Percentiles rank a stretch among this genome's conserved stretches.
Conservation (phyloP, 2,888 invertebrate genomes). For the Drosophila prostipennis region DNA sequence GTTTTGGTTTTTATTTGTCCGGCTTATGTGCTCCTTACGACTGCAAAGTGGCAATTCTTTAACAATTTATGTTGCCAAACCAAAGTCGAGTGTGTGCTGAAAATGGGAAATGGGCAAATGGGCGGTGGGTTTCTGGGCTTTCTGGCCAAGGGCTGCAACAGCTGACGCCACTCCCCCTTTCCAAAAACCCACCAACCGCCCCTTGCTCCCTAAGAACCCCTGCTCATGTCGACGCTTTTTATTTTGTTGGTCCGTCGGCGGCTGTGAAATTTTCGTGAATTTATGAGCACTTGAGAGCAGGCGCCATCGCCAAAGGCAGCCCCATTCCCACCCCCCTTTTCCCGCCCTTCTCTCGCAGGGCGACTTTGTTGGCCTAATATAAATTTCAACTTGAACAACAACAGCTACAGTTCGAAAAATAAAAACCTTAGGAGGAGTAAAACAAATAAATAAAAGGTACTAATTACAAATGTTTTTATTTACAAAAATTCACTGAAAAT, state of each 20-base stretch:
- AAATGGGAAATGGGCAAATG: constrained; percentile 1
- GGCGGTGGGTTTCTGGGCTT: not conserved
- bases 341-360: constrained; percentile 21
- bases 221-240: constrained; percentile 45
- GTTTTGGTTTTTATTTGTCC: constrained; percentile 71
- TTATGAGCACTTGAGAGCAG: constrained; percentile 81
- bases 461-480: no score
- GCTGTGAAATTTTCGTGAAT: constrained; percentile 80
- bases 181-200: not conserved
- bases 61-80: constrained; percentile 78
- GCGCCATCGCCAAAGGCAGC: constrained; percentile 64
- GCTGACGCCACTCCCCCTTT: constrained; percentile 57
- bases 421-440: not conserved
- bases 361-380: constrained; percentile 78
- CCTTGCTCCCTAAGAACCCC: not conserved
- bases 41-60: constrained; percentile 81
- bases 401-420: constrained; percentile 21
- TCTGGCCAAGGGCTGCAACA: constrained; percentile 55
- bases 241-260: constrained; percentile 70
- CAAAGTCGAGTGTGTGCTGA: constrained; percentile 61
- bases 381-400: constrained; percentile 70
- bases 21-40: constrained; percentile 77
- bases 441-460: not conserved
- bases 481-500: no score
- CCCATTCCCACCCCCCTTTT: constrained; percentile 6